Percentiles rank a stretch among this genome's conserved stretches.
Conservation (phyloP, 2,113 vertebrate genomes). For the Takifugu flavidus region DNA sequence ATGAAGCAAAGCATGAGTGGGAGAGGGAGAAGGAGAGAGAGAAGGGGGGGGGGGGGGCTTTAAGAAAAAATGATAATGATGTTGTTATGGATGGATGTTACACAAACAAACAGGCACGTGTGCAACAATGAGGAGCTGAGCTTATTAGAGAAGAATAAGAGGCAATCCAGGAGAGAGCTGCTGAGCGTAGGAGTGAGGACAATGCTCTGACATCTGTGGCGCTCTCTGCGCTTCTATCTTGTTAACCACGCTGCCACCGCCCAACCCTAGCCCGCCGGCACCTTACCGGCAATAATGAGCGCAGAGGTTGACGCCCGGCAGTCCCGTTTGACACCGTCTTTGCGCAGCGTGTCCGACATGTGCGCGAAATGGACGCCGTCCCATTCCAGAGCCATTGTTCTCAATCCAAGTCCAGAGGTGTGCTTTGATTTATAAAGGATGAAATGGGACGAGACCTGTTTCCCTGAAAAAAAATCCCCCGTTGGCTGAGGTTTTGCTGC, state of each 20-base stretch:
- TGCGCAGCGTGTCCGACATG: background rate
- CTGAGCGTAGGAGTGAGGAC: conserved; percentile 59
- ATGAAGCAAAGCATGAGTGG: conserved; percentile 46
- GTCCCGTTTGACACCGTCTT: background rate
- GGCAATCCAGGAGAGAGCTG: conserved; percentile 42
- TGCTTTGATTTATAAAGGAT: conserved; percentile 69
- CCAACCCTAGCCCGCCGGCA: background rate
- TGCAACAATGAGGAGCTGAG: conserved; percentile 46
- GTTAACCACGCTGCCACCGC: conserved; percentile 22
- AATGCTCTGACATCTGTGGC: conserved; percentile 40
- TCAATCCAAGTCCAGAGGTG: conserved; percentile 51
- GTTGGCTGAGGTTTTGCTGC: conserved; percentile 47
- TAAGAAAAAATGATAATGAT: conserved; percentile 74
- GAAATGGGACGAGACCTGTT: conserved; percentile 58
- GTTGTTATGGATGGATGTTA: conserved; percentile 69
- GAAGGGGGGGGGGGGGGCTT: conserved; percentile 42
- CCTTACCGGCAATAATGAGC: conserved; percentile 44
- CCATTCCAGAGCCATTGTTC: conserved; percentile 54
- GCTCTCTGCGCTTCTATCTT: conserved; percentile 30
- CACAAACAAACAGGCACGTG: conserved; percentile 65
- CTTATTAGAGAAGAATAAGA: conserved; percentile 72
- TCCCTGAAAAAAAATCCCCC: conserved; percentile 44
- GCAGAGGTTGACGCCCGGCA: conserved; percentile 12
- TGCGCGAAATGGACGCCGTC: conserved; percentile 32
- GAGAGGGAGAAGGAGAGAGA: conserved; percentile 2